These are phyloP conservation scores for Scaptomyza flava DNA, from an alignment of 2,888 invertebrate species.

Conservation along the genomic window DNA sequence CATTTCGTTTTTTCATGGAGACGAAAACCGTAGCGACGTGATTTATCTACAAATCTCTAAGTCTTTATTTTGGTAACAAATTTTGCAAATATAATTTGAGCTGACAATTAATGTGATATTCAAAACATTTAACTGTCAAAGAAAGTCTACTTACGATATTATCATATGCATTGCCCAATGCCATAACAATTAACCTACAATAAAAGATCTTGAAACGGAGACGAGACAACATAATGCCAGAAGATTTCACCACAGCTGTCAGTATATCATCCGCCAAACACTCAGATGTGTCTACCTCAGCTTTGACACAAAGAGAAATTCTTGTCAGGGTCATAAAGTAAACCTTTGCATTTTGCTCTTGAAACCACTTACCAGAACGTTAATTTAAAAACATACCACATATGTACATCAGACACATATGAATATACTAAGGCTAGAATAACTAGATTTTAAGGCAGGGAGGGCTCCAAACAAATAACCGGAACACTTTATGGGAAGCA, in stretches of 20 bases:
- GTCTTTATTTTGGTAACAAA: constrained; percentile 22
- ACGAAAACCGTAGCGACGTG: constrained; percentile 37
- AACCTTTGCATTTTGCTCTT: constrained; percentile 58
- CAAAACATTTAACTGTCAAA: constrained; percentile 60
- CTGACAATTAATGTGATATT: constrained; percentile 49
- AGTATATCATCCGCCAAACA: constrained; percentile 41
- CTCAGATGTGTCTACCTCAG: constrained; percentile 42
- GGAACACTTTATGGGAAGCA: constrained; percentile 59
- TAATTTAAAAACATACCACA: constrained; percentile 29
- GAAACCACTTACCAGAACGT: constrained; percentile 68
- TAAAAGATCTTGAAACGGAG: constrained; percentile 69
- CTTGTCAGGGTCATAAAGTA: constrained; percentile 60
- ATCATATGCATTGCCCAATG: constrained; percentile 71
- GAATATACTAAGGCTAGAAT: neutral
- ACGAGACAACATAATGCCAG: constrained; percentile 34
- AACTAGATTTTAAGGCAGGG: constrained; percentile 41
- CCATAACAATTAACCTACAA: constrained; percentile 77
- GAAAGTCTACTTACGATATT: constrained; percentile 60
- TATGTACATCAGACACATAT: neutral
- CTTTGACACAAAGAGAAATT: constrained; percentile 66
- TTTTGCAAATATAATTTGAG: constrained; percentile 17
- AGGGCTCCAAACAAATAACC: constrained; percentile 34
- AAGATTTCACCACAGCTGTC: constrained; percentile 67
- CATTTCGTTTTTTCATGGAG: constrained; percentile 55
- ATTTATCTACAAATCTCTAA: constrained; percentile 48